phyloP scores from a whole-genome alignment of 2,888 invertebrate genomes.

The Thumatha senex region DNA sequence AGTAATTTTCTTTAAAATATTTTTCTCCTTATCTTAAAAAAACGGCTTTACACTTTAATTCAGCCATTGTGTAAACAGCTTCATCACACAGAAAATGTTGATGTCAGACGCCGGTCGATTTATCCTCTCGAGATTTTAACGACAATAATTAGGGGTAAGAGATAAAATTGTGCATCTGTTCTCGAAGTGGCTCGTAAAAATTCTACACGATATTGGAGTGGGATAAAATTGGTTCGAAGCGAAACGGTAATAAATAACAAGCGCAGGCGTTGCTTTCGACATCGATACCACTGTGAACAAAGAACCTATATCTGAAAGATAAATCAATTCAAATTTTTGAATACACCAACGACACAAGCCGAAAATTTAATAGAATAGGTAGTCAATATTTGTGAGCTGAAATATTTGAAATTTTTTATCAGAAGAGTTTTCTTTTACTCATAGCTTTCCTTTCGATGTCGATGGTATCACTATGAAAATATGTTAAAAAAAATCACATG shows the following conservation, averaged over 20 bases:
- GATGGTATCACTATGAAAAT: no score
- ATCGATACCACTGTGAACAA: conserved; percentile 29
- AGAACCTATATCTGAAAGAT: conserved; percentile 23
- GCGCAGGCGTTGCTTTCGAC: conserved; percentile 24
- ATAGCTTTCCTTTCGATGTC: no score
- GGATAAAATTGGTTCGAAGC: conserved; percentile 40
- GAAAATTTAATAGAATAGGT: neutral
- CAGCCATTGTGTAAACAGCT: conserved; percentile 10
- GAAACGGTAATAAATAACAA: conserved; percentile 43
- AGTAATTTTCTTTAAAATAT: neutral
- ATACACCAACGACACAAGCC: conserved; percentile 7
- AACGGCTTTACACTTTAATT: no score
- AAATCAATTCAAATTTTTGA: conserved; percentile 22
- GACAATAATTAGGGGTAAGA: conserved; percentile 39
- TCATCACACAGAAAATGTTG: conserved; percentile 21
- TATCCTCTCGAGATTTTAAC: conserved; percentile 36
- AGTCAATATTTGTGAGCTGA: no score
- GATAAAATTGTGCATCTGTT: conserved; percentile 51
- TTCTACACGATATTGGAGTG: conserved; percentile 37
- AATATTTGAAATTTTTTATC: no score
- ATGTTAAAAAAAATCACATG: no score
- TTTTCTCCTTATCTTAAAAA: no score
- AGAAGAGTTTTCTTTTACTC: no score
- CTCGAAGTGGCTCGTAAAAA: conserved; percentile 48
- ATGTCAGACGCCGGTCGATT: conserved; percentile 26